Evolutionary conservation across 2,113 vertebrate species (phyloP), one percentile per base, ranked within the genome.

Genomic region (Engystomops pustulosus): DNA sequence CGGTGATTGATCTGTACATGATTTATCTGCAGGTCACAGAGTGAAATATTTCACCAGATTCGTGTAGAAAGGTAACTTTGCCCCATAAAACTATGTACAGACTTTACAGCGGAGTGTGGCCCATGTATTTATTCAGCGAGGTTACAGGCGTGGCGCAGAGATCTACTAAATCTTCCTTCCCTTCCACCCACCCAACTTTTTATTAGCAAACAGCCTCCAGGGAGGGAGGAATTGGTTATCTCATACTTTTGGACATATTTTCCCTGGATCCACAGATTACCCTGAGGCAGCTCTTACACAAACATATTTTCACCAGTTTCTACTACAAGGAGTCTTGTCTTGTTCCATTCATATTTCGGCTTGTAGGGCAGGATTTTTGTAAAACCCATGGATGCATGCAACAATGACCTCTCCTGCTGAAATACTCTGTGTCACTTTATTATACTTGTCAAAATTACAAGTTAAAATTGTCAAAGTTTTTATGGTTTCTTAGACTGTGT

Each of bases 121-220:
- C 41, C 17, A 45, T 67, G 60, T 49, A 70, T 82, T 72, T 82
- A 71, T 44, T 60, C 49, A 82, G 80, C 23, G 49, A 36, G 55
- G 4, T 23, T 10, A 32, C 53, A 45, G 80, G 80, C 36, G 80
- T 74, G 80, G 80, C 41, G 38, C 25, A 8, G 47, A 58, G 32
- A 72, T 82, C 60, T 58, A 27, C 23, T 83, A 65, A 62, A 49
- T 65, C 62, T 83, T 83, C 81, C 71, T 67, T 55, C 58, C 58
- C 27, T 53, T 65, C 41, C 12, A 51, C 44, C 71, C 38, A 75
- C 71, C 79, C 20, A 7, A 8, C 30, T 18, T 80, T 80, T 80
- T 69, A 69, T 80, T 47, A 72, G 80, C 55, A 83, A 83, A 83
- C 70, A 76, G 70, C 81, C 81, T 83, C 18, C 41, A 18, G 81